Evolutionary conservation across 2,888 invertebrate species (phyloP).

Genomic region (Craniophora ligustri): DNA sequence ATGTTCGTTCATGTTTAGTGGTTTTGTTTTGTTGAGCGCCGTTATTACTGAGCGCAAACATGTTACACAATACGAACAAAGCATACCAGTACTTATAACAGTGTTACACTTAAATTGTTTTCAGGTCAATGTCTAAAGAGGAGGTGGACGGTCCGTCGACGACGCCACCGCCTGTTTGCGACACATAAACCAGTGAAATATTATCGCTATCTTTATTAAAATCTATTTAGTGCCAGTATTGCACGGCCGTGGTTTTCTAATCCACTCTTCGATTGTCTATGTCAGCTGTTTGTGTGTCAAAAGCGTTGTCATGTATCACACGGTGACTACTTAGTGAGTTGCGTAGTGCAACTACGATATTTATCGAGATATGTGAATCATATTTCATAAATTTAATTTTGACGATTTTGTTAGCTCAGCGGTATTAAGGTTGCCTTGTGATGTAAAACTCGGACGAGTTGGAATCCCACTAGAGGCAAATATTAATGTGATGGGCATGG

Average conservation of each 20-base stretch:
- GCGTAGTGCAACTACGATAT: conserved; percentile 5
- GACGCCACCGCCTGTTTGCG: conserved; percentile 54
- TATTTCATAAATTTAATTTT: neutral
- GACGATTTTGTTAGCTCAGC: too few species aligned
- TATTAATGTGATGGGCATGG: too few species aligned
- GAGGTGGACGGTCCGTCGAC: conserved; percentile 56
- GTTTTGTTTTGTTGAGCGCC: conserved; percentile 56
- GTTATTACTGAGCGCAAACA: conserved; percentile 52
- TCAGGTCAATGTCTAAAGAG: conserved; percentile 75
- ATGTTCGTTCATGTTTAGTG: conserved; percentile 48
- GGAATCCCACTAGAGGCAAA: too few species aligned
- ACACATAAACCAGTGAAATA: conserved; percentile 49
- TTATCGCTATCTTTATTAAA: conserved; percentile 47
- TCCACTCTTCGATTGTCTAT: conserved; percentile 22
- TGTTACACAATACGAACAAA: conserved; percentile 59
- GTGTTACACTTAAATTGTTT: conserved; percentile 71
- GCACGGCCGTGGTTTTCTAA: conserved; percentile 32
- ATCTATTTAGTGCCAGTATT: conserved; percentile 49
- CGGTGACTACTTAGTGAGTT: conserved; percentile 11
- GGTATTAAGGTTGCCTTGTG: too few species aligned
- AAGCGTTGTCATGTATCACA: conserved; percentile 19
- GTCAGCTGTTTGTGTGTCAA: conserved; percentile 37
- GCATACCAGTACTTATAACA: conserved; percentile 52
- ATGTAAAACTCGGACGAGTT: too few species aligned
- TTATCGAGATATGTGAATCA: too few species aligned